These are phyloP conservation scores for Venusia cambrica DNA, from an alignment of 2,888 invertebrate genomes.

Conservation along the genomic window DNA sequence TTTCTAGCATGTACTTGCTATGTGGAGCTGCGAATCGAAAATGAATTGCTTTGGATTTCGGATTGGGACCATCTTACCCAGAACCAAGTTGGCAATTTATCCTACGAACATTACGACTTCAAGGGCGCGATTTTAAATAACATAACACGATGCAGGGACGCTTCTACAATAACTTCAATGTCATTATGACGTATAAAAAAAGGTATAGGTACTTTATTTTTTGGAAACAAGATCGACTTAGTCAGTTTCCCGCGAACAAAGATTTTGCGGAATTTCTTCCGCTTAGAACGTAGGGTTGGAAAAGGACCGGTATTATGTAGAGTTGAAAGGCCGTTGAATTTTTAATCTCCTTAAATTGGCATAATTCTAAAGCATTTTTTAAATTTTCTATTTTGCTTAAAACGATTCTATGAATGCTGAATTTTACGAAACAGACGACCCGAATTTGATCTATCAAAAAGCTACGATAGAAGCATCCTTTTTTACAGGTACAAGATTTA, in stretches of 20 bases:
- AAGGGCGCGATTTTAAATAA: too few relatives aligned
- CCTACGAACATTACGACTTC: too few relatives aligned
- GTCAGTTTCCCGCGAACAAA: constrained; percentile 54
- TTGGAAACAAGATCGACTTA: constrained; percentile 53
- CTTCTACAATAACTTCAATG: too few relatives aligned
- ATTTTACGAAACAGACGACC: constrained; percentile 2
- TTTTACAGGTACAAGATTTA: constrained; percentile 7
- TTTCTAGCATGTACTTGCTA: constrained; percentile 60
- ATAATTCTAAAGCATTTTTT: constrained; percentile 31
- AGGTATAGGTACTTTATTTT: too few relatives aligned
- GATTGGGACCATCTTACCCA: not conserved
- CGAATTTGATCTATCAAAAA: constrained; percentile 1
- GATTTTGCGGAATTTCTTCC: constrained; percentile 51
- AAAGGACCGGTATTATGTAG: constrained; percentile 47
- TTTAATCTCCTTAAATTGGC: constrained; percentile 47
- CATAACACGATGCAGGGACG: too few relatives aligned
- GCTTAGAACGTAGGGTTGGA: constrained; percentile 40
- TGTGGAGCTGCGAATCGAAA: constrained; percentile 46
- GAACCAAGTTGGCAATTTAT: not conserved
- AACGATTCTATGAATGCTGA: constrained; percentile 1
- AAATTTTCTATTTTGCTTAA: constrained; percentile 5
- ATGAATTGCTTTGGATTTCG: constrained; percentile 10
- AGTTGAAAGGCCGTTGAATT: constrained; percentile 39
- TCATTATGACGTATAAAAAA: too few relatives aligned
- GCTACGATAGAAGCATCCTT: constrained; percentile 2